These are phyloP conservation scores for Tympanoctomys barrerae DNA, from an alignment of 2,797 vertebrate species.

Conservation along the genomic window DNA sequence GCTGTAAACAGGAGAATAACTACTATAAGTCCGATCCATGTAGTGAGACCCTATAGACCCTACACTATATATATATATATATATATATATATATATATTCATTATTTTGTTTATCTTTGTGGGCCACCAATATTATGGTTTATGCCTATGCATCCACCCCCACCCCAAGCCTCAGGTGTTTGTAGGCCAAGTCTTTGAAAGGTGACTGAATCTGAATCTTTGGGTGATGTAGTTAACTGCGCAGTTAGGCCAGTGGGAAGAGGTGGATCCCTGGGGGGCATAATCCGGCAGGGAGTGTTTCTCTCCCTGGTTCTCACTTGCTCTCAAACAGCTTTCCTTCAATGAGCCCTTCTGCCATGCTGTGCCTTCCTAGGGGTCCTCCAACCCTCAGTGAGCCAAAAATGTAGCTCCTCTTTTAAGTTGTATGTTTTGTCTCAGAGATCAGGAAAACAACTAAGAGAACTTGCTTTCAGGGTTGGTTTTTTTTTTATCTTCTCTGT, in stretches of 20 bases:
- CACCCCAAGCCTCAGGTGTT: background rate
- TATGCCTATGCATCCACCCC: background rate
- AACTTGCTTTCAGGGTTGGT: background rate
- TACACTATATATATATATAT: no score
- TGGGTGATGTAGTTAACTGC: background rate
- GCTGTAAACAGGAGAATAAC: no score
- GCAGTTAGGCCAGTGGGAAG: background rate
- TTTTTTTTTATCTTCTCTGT: background rate
- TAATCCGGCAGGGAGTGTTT: background rate
- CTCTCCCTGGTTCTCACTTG: background rate
- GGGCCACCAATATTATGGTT: background rate
- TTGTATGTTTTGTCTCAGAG: background rate
- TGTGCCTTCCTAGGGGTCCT: background rate
- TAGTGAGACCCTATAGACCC: no score
- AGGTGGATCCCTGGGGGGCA: background rate
- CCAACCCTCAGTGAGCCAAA: background rate
- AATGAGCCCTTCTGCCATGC: background rate
- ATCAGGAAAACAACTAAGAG: background rate
- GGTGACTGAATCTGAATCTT: background rate
- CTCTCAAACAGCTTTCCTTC: background rate
- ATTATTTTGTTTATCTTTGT: background rate
- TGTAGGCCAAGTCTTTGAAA: background rate
- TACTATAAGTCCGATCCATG: no score
- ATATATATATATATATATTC: no score
- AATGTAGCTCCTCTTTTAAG: background rate